A percentile compares a stretch with the other conserved stretches of the same genome.
phyloP scores from a whole-genome alignment of 2,113 vertebrate species.

The Deroptyus accipitrinus region DNA sequence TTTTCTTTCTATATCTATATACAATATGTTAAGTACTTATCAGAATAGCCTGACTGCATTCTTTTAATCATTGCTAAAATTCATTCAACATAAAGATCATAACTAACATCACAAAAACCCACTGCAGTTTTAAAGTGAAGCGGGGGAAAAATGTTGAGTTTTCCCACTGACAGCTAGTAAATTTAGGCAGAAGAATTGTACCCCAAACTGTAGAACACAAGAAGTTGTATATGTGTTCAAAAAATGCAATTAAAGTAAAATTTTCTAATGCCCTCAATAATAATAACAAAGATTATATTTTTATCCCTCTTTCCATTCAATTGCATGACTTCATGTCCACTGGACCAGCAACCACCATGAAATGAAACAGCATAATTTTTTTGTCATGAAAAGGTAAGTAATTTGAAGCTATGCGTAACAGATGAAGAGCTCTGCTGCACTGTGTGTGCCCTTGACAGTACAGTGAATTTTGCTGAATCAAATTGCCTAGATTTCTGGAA shows the following conservation, averaged over 20 bases:
- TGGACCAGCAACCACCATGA: neutral
- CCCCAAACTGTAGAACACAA: neutral
- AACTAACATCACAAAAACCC: neutral
- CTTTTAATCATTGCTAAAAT: neutral
- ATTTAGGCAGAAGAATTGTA: neutral
- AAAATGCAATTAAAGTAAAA: neutral
- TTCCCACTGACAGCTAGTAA: neutral
- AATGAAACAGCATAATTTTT: neutral
- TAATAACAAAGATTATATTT: neutral
- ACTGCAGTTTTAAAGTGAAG: neutral
- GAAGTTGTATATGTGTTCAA: neutral
- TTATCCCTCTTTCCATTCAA: neutral
- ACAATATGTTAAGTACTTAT: neutral
- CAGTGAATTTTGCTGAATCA: neutral
- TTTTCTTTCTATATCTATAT: neutral
- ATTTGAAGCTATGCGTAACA: neutral
- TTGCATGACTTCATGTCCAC: neutral
- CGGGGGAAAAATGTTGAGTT: neutral
- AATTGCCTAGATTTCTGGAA: neutral
- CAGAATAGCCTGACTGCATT: neutral
- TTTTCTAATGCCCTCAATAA: neutral
- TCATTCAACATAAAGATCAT: neutral
- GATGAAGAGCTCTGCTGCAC: neutral
- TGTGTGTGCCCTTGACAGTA: neutral
- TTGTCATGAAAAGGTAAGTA: neutral